A percentile compares a stretch with the other conserved stretches of the same genome.
Conservation (phyloP, 2,113 vertebrate genomes). For the Clupea harengus region DNA sequence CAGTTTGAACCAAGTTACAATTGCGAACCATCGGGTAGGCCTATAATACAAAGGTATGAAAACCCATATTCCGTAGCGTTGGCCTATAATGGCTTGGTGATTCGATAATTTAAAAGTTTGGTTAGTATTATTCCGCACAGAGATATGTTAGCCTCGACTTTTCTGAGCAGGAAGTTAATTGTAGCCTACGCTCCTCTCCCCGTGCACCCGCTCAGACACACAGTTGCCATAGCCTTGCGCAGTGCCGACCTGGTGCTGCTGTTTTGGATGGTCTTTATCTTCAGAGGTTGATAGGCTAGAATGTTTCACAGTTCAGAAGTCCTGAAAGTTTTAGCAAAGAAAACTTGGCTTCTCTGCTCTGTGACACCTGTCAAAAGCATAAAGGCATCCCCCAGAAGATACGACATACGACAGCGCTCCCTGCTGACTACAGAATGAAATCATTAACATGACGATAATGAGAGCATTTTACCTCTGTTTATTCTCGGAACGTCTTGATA, state of each 20-base stretch:
- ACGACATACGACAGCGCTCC: background rate
- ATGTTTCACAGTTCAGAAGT: too few relatives aligned
- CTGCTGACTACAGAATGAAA: background rate
- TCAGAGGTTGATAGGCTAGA: too few relatives aligned
- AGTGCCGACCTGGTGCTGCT: background rate
- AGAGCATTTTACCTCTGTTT: too few relatives aligned
- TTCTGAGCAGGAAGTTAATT: constrained; percentile 11
- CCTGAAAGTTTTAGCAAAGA: background rate
- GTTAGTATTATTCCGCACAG: background rate
- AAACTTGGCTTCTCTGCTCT: background rate
- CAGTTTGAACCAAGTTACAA: background rate
- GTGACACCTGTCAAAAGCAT: background rate
- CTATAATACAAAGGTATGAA: background rate
- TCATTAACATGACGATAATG: too few relatives aligned
- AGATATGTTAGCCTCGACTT: background rate
- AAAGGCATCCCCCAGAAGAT: background rate
- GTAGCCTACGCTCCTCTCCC: background rate
- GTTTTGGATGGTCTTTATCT: background rate
- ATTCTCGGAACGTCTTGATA: too few relatives aligned
- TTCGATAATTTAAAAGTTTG: background rate
- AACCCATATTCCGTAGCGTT: background rate
- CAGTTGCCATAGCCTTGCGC: too few relatives aligned
- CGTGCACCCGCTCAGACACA: background rate
- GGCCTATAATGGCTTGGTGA: background rate
- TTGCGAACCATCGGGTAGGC: background rate